A percentile compares a stretch with the other conserved stretches of the same genome.
Conservation (phyloP, 2,113 vertebrate species). For the Erythrocercus mccallii region DNA sequence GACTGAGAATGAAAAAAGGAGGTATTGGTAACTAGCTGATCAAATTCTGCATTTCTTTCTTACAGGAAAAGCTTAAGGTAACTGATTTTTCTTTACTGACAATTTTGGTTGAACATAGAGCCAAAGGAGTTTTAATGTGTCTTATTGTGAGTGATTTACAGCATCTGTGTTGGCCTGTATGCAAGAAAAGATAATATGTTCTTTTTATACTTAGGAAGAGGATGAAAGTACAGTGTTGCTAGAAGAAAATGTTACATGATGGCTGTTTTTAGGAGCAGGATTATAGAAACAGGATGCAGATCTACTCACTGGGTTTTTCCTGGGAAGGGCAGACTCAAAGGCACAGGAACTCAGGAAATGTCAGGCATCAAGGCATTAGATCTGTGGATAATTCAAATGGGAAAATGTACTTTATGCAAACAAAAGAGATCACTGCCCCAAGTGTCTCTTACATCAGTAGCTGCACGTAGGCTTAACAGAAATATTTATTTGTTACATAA, state of each 20-base stretch:
- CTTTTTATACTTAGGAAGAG: constrained; percentile 20
- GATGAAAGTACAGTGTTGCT: background rate
- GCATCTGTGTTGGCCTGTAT: background rate
- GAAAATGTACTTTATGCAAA: background rate
- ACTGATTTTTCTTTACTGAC: background rate
- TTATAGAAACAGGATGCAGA: background rate
- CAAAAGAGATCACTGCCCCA: background rate
- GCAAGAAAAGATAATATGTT: constrained; percentile 15
- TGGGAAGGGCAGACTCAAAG: background rate
- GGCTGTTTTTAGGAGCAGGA: constrained; percentile 9
- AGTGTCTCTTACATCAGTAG: background rate
- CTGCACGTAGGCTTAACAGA: background rate
- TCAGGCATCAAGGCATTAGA: background rate
- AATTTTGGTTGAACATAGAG: background rate
- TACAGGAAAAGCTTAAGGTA: background rate
- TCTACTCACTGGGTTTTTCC: background rate
- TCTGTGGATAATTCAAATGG: background rate
- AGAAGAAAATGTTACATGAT: background rate
- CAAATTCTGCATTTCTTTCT: background rate
- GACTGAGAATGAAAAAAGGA: background rate
- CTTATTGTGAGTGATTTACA: constrained; percentile 11
- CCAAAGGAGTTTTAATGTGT: background rate
- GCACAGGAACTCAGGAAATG: background rate
- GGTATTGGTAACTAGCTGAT: background rate
- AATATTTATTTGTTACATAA: constrained; percentile 2